A percentile compares a stretch with the other conserved stretches of the same genome.
Conservation (phyloP, 2,888 invertebrate genomes). For the Tinea pellionella region DNA sequence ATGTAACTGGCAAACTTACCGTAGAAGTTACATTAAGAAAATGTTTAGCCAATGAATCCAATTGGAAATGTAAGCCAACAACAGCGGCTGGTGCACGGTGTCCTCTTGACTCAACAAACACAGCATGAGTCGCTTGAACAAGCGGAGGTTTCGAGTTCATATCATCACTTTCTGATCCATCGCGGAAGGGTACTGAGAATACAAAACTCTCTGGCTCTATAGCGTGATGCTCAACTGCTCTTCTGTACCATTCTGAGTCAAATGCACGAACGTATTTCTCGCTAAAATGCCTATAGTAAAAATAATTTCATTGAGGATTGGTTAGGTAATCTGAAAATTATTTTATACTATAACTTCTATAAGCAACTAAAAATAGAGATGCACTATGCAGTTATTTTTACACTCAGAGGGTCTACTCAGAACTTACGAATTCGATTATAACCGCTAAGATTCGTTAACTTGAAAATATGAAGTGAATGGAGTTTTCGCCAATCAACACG, state of each 20-base stretch:
- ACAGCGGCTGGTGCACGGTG: conserved; percentile 91
- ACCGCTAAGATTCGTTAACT: no score
- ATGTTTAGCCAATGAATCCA: conserved; percentile 83
- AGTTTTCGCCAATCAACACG: no score
- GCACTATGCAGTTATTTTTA: no score
- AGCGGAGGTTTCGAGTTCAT: conserved; percentile 68
- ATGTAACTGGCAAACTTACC: conserved; percentile 57
- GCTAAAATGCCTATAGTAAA: conserved; percentile 78
- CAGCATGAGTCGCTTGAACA: conserved; percentile 91
- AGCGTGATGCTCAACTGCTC: conserved; percentile 90
- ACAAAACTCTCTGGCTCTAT: conserved; percentile 92
- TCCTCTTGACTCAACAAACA: conserved; percentile 85
- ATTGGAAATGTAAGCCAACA: conserved; percentile 90
- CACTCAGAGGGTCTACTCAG: no score
- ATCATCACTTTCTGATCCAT: conserved; percentile 68
- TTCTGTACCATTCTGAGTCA: conserved; percentile 90
- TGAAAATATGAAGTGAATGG: no score
- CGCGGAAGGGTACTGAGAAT: conserved; percentile 87
- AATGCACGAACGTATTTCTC: conserved; percentile 83
- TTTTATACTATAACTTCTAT: no score
- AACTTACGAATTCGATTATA: no score
- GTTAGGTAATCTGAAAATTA: no score
- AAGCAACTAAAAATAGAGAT: no score
- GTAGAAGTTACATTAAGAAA: conserved; percentile 91
- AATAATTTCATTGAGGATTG: background rate